Evolutionary conservation across 2,113 vertebrate species (phyloP), one percentile per base, ranked within the genome.

Genomic region (Salvator merianae): DNA sequence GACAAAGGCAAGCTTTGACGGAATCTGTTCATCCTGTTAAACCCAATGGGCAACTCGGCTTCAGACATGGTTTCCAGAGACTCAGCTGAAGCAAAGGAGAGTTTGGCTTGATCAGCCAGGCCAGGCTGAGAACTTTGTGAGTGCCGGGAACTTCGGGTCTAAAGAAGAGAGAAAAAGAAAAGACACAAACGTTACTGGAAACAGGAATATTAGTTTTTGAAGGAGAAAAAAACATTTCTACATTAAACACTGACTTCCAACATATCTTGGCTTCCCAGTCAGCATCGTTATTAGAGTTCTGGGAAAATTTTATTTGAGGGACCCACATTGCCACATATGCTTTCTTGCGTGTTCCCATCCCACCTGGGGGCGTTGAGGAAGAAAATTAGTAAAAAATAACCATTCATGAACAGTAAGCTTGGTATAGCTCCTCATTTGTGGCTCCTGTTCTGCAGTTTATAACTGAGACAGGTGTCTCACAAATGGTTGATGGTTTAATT

Each of bases 41-140:
- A 99, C 0, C 98, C 98, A 75, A 99, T 85, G n/a, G 99, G 99
- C 84, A 99, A 95, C 95, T 99, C 98, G 0, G 99, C 98, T 92
- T 99, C 98, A 0, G 99, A 99, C 99, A 99, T 99, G 93, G 98
- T 99, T 95, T 99, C 99, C 97, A 99, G 92, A 89, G 98, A 98
- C 86, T 99, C 99, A 0, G 99, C 98, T 0, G 99, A 99, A 89
- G 99, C 99, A 8, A 98, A 99, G 43, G 99, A 99, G 84, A 99
- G 96, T 92, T 99, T 99, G 93, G 97, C 97, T 96, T 99, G 99
- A 89, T 99, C 98, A 1, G 99, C 98, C 88, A 99, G 96, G 92
- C 98, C 99, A 0, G 99, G 98, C 96, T 99, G 99, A 85, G 98
- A 97, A 88, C 97, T 97, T 96, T 99, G 98, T 85, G 98, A 97